These are phyloP conservation scores for Sarcophaga bullata DNA, from an alignment of 1,140 invertebrate species.

Conservation along the genomic window DNA sequence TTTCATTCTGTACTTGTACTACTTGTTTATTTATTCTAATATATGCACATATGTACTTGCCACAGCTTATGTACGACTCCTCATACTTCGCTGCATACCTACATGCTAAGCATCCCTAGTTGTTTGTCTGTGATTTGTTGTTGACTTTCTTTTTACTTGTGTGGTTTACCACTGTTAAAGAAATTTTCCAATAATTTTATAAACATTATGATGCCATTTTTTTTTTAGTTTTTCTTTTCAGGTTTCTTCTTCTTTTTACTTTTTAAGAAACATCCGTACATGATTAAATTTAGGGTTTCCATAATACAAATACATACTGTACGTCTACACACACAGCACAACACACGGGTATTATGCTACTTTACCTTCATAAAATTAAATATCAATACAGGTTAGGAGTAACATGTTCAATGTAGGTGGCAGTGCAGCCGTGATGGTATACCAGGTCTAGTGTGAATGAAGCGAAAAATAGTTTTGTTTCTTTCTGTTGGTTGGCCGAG, in stretches of 20 bases:
- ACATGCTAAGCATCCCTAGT: too few species aligned
- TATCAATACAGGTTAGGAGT: constrained; percentile 1
- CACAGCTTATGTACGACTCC: too few species aligned
- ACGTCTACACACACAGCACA: neutral
- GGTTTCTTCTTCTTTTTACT: neutral
- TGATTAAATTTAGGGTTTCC: constrained; percentile 38
- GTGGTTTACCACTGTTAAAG: neutral
- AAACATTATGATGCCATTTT: too few species aligned
- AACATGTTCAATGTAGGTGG: constrained; percentile 14
- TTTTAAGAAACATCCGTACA: constrained; percentile 30
- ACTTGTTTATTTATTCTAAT: too few species aligned
- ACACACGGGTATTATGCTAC: too few species aligned
- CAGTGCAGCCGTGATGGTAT: neutral
- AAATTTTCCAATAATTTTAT: neutral
- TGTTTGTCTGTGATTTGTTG: too few species aligned
- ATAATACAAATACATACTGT: neutral
- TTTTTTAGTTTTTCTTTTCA: too few species aligned
- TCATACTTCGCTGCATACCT: too few species aligned
- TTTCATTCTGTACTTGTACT: too few species aligned
- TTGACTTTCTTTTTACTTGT: neutral
- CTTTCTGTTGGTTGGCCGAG: neutral
- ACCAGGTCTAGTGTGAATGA: neutral
- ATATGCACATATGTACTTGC: too few species aligned
- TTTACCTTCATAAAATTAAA: too few species aligned
- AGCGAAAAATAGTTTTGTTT: neutral